These are phyloP conservation scores for Magallana nippona DNA, from an alignment of 2,888 invertebrate genomes.

Conservation along the genomic window DNA sequence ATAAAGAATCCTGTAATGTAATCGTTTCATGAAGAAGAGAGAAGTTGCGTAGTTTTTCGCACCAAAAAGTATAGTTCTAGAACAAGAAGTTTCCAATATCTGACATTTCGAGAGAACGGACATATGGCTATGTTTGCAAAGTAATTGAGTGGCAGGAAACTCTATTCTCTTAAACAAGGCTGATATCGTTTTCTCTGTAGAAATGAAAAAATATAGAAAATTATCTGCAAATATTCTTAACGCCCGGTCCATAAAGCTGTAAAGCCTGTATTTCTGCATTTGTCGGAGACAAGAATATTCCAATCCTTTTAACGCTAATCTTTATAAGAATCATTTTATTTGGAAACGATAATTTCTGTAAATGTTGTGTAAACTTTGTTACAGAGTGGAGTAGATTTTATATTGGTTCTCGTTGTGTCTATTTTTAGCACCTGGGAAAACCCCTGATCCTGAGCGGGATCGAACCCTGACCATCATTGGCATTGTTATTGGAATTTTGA, in stretches of 20 bases:
- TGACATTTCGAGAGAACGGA: not conserved
- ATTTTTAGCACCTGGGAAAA: not conserved
- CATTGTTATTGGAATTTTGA: conserved; percentile 61
- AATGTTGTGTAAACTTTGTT: not conserved
- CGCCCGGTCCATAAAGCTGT: not conserved
- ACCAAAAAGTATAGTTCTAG: too few species aligned
- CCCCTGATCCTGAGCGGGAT: conserved; percentile 47
- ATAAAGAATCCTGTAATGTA: too few species aligned
- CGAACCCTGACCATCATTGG: conserved; percentile 60
- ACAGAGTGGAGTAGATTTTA: not conserved
- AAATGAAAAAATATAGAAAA: not conserved
- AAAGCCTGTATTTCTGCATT: conserved; percentile 20
- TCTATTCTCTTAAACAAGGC: not conserved
- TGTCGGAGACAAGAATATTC: not conserved
- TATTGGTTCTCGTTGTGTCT: not conserved
- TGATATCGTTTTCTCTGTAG: not conserved
- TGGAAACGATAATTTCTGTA: not conserved
- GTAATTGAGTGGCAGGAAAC: not conserved
- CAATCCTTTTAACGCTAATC: not conserved
- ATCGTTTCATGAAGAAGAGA: too few species aligned
- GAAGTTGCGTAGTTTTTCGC: too few species aligned
- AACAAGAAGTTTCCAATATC: too few species aligned
- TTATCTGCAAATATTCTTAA: conserved; percentile 15
- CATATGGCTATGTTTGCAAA: conserved; percentile 2
- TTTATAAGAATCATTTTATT: not conserved